Evolutionary conservation across 2,888 invertebrate genomes (phyloP).

Genomic region (Ectobius pallidus): DNA sequence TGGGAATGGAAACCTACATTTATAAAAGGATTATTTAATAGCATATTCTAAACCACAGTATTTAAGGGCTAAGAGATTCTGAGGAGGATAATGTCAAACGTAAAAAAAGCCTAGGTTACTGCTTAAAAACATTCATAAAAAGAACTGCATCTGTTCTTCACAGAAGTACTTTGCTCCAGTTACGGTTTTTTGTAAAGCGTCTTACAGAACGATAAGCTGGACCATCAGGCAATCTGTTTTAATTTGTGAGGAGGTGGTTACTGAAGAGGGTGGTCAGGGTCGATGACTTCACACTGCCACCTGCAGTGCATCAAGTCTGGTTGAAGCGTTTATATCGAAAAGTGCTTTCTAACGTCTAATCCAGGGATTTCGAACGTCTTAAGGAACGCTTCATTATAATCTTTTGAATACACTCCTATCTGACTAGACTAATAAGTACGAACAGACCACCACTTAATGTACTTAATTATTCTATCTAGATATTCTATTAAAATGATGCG

Average conservation of each 20-base stretch:
- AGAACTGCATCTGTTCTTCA: slow-evolving; percentile 2
- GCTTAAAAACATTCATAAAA: neutral
- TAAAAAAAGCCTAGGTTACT: neutral
- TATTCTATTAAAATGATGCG: no score
- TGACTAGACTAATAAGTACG: no score
- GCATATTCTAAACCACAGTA: neutral
- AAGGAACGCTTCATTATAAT: no score
- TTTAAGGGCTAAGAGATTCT: neutral
- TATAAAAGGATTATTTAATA: neutral
- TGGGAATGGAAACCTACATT: neutral
- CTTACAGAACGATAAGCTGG: neutral
- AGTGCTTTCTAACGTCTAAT: no score
- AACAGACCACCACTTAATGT: no score
- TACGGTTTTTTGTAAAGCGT: neutral
- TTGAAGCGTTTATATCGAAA: no score
- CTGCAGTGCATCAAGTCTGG: neutral
- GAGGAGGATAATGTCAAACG: neutral
- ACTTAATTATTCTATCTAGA: no score
- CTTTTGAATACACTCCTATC: no score
- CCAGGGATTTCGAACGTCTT: no score
- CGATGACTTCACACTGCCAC: neutral
- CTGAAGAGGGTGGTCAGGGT: neutral
- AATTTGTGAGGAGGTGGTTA: slow-evolving; percentile 8
- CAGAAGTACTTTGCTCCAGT: neutral
- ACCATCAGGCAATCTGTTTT: neutral